Base-by-base conservation (phyloP, 2,888 invertebrate genomes). In the Stenichneumon culpator region DNA sequence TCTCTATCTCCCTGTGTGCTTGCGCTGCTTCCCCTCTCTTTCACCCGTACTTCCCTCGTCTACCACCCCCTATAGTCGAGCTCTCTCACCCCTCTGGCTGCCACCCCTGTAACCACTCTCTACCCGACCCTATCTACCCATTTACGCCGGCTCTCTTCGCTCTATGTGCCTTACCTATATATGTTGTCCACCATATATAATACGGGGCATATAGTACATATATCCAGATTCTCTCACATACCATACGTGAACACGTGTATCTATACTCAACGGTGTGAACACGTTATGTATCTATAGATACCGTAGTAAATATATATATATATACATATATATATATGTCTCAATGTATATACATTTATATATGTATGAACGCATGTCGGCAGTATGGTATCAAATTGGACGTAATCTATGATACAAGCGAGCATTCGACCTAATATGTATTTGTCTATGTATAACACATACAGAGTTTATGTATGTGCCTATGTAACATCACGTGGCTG, bases 351-450 rank as follows among this genome's bases (percentile, higher is more conserved):
- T 22, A 81, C 67, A 28, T 32, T 36, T 57, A 52, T 28, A 75
- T 44, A 54, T 75, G 67, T 50, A 52, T 52, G 57, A 75, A 69
- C 65, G 70, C 79, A 67, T 57, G 83, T 82, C 83, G 68, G 25
- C 65, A 88, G 87, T 89, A 88, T 89, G 89, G 89, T 91, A 92
- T 92, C 91, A 91, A 92, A 92, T 91, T 92, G 91, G 90, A 91
- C 91, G 91, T 87, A 87, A 88, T 84, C 86, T 87, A 84, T 78
- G 79, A 87, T 86, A 88, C 81, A 75, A 81, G 72, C 80, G 74
- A 70, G 69, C 79, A 79, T 82, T 86, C 79, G 79, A 80, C 79
- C 83, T 83, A 83, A 86, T 87, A 78, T 70, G 82, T 75, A 84
- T 54, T 79, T 65, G 79, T 75, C 54, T 69, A 83, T 75, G 82